Evolutionary conservation across 30 jellyfish, hydroid and myxozoan genomes (phyloP).

Genomic region (Hydra vulgaris): DNA sequence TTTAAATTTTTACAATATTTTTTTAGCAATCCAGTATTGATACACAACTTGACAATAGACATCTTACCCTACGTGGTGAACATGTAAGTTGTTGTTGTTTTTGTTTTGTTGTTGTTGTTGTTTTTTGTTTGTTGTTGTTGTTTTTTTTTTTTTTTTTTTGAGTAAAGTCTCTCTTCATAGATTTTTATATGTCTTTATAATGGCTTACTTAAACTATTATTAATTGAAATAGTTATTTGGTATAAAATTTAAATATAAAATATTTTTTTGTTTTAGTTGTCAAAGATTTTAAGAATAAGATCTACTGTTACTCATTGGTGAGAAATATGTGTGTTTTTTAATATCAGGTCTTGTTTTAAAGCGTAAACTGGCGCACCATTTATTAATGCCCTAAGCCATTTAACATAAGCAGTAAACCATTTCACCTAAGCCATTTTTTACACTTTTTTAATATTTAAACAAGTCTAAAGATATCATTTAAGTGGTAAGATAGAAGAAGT

Average conservation of each 20-base stretch:
- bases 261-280: conserved; percentile 38
- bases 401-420: too few relatives aligned
- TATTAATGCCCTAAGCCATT: too few relatives aligned
- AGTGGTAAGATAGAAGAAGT: too few relatives aligned
- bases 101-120: background rate
- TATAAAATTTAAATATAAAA: too few relatives aligned
- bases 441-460: too few relatives aligned
- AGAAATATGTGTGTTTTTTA: background rate
- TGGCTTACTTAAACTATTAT: too few relatives aligned
- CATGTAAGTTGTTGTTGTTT: conserved; percentile 32
- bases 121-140: background rate
- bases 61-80: conserved; percentile 86
- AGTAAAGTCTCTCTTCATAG: too few relatives aligned
- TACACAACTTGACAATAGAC: conserved; percentile 87
- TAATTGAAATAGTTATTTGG: too few relatives aligned
- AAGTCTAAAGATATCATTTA: too few relatives aligned
- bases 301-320: conserved; percentile 91
- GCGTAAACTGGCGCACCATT: too few relatives aligned
- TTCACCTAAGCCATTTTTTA: too few relatives aligned
- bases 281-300: conserved; percentile 72
- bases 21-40: conserved; percentile 85
- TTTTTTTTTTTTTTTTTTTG: background rate
- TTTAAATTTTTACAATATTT: background rate
- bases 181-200: background rate
- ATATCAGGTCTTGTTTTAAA: too few relatives aligned